These are phyloP conservation scores for Argyresthia albistria DNA, from an alignment of 2,888 invertebrate species.

Conservation along the genomic window DNA sequence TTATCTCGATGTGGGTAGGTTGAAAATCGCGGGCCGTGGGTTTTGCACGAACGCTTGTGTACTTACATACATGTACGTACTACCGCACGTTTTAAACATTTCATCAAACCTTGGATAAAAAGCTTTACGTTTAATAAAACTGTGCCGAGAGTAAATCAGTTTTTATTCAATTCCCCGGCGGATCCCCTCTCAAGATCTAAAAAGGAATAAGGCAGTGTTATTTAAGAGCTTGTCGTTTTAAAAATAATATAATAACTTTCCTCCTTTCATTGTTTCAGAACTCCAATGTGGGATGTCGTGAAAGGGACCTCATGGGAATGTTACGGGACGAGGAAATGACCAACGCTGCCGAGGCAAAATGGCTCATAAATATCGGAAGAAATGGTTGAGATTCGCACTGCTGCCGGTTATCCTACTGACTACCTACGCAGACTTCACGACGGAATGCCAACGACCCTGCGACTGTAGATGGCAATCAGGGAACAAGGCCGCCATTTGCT, in stretches of 20 bases:
- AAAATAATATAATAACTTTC: neutral
- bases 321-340: constrained; percentile 60
- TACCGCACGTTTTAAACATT: too few relatives aligned
- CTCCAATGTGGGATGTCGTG: constrained; percentile 10
- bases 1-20: too few relatives aligned
- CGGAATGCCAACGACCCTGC: constrained; percentile 79
- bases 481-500: constrained; percentile 88
- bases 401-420: constrained; percentile 40
- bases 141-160: too few relatives aligned
- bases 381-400: constrained; percentile 56
- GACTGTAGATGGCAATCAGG: constrained; percentile 91
- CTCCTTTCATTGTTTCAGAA: constrained; percentile 13
- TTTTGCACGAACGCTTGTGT: too few relatives aligned
- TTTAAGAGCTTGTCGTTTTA: neutral
- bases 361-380: constrained; percentile 62
- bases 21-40: too few relatives aligned
- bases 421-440: constrained; percentile 68
- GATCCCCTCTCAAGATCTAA: too few relatives aligned
- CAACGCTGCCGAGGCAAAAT: constrained; percentile 50
- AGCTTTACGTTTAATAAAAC: too few relatives aligned
- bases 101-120: too few relatives aligned
- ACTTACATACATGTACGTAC: too few relatives aligned
- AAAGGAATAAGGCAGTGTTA: too few relatives aligned
- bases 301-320: constrained; percentile 42
- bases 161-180: too few relatives aligned